Percentiles rank a stretch among this genome's conserved stretches.
Evolutionary conservation across 2,888 invertebrate genomes (phyloP).

Genomic region (Cantharis lateralis): DNA sequence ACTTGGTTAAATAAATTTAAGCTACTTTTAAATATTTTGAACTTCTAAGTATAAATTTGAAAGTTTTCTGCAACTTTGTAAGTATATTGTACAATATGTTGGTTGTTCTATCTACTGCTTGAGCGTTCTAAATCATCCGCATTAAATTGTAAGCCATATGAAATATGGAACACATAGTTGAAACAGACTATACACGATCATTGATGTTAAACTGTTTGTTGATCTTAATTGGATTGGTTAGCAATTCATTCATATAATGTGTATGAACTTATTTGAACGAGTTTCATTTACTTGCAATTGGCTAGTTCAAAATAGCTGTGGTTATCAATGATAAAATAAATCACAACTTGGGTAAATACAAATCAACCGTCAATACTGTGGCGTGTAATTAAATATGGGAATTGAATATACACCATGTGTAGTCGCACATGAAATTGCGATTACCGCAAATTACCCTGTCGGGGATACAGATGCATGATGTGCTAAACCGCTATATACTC

Average conservation of each 20-base stretch:
- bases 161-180: background rate
- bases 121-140: background rate
- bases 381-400: constrained; percentile 26
- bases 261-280: background rate
- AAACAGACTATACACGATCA: background rate
- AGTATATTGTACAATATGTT: background rate
- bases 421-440: constrained; percentile 32
- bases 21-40: background rate
- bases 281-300: background rate
- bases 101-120: background rate
- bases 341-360: constrained; percentile 14
- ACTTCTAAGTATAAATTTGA: background rate
- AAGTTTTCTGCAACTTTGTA: background rate
- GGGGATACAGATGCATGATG: constrained; percentile 21
- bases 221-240: background rate
- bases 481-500: constrained; percentile 20
- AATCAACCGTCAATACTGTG: constrained; percentile 12
- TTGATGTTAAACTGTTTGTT: background rate
- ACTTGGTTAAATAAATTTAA: background rate
- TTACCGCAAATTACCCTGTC: constrained; percentile 31
- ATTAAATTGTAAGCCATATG: background rate
- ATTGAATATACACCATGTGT: constrained; percentile 24
- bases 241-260: background rate
- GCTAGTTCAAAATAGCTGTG: background rate
- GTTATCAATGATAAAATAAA: background rate